Evolutionary conservation across 2,888 invertebrate genomes (phyloP).

Genomic region (Erpobdella octoculata): DNA sequence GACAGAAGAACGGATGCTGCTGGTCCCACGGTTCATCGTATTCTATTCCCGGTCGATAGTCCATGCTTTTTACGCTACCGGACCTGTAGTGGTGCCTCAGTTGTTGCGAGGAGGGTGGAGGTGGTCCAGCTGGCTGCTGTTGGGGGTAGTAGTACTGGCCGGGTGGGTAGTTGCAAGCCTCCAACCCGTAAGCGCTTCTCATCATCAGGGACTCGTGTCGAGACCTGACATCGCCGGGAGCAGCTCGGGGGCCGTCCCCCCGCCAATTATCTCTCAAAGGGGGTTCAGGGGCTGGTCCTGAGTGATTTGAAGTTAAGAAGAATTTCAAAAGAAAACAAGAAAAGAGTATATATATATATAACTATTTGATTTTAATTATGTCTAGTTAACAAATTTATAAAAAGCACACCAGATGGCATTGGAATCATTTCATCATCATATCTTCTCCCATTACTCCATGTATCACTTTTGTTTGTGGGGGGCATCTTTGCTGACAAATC

Average conservation of each 20-base stretch:
- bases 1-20: conserved; percentile 17
- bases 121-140: conserved; percentile 5
- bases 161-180: conserved; percentile 13
- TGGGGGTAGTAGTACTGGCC: conserved; percentile 20
- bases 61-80: conserved; percentile 28
- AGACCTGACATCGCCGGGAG: neutral
- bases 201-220: conserved; percentile 22
- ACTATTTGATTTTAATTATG: neutral
- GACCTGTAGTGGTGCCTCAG: conserved; percentile 26
- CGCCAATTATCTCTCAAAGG: conserved; percentile 6
- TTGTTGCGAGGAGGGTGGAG: neutral
- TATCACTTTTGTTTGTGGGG: conserved; percentile 5
- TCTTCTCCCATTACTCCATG: conserved; percentile 3
- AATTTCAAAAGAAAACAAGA: neutral
- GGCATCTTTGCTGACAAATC: conserved; percentile 10
- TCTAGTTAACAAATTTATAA: neutral
- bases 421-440: conserved; percentile 2
- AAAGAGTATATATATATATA: neutral
- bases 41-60: conserved; percentile 33
- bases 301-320: neutral
- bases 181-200: conserved; percentile 25
- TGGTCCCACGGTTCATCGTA: conserved; percentile 40
- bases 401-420: conserved; percentile 10
- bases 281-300: conserved; percentile 22
- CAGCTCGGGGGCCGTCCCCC: neutral